A percentile compares a stretch with the other conserved stretches of the same genome.
These are phyloP conservation scores for Trilocha varians DNA, from an alignment of 2,888 invertebrate species.

Conservation along the genomic window DNA sequence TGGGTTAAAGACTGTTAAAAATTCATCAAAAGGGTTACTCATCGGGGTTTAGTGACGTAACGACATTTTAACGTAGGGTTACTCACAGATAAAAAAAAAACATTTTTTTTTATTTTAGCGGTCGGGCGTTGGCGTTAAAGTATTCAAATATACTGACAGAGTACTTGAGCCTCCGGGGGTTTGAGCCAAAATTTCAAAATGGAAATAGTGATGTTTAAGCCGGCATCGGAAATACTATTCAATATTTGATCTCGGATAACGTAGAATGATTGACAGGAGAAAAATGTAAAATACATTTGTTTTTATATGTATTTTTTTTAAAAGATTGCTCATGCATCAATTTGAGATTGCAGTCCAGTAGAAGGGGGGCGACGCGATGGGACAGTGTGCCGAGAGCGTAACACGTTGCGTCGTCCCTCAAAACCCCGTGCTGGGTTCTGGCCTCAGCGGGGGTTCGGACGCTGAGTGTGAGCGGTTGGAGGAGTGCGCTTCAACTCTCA, in stretches of 20 bases:
- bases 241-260: slow-evolving; percentile 56
- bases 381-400: too few relatives aligned
- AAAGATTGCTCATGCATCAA: too few relatives aligned
- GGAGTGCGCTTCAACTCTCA: too few relatives aligned
- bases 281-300: too few relatives aligned
- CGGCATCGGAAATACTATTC: slow-evolving; percentile 55
- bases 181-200: slow-evolving; percentile 57
- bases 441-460: too few relatives aligned
- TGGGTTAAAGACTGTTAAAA: slow-evolving; percentile 3
- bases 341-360: too few relatives aligned
- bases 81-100: slow-evolving; percentile 25
- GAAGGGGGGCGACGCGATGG: too few relatives aligned
- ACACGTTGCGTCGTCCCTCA: too few relatives aligned
- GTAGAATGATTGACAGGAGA: slow-evolving; percentile 14
- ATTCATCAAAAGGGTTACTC: slow-evolving; percentile 13
- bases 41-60: slow-evolving; percentile 9
- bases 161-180: slow-evolving; percentile 53
- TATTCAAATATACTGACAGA: slow-evolving; percentile 65
- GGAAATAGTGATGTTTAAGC: slow-evolving; percentile 56
- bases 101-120: slow-evolving; percentile 35
- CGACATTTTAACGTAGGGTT: slow-evolving; percentile 14
- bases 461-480: too few relatives aligned
- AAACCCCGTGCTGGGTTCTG: too few relatives aligned
- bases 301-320: too few relatives aligned
- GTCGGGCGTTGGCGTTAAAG: slow-evolving; percentile 46